Base-by-base conservation (phyloP, 2,113 vertebrate genomes). In the Tamias sibiricus region DNA sequence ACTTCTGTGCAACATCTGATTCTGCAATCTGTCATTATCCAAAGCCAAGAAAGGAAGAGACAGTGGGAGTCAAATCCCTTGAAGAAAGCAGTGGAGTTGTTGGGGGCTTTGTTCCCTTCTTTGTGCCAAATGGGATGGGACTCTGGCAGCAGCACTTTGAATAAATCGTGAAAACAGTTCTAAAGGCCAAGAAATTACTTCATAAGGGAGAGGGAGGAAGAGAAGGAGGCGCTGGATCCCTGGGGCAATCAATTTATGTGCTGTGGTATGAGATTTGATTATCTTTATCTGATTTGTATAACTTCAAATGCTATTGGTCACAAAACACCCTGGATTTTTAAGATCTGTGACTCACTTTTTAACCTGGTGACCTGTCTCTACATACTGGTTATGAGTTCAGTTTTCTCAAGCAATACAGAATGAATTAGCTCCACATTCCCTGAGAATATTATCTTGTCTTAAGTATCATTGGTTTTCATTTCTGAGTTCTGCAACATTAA, bases 161-260 rank as follows among this genome's bases (percentile, higher is more conserved):
- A 92, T 95, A 97, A 97, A 96, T 97, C 19, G 44, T 79, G 80
- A 96, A 97, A 98, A 97, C 95, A 98, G 83, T 90, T 87, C 59
- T 87, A 74, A 93, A 59, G 59, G 96, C 98, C 98, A 98, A 97
- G 71, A 93, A 97, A 97, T 98, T 95, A 98, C 95, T 97, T 98
- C 97, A 98, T 98, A 74, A 64, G 84, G 95, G 94, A 97, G 83
- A 94, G 59, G 76, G 91, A 89, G 86, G 83, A 72, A 91, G 49
- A 92, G 37, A 90, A 94, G 87, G 95, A 96, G 83, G 76, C 7
- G 0, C 71, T 90, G 44, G 80, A 64, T 96, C 96, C 90, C 95
- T 30, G 30, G 90, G 87, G 87, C 80, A 90, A 96, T 97, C 93
- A 93, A 90, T 94, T 96, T 95, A 54, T 85, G 44, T 44, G 28